phyloP scores from a whole-genome alignment of 2,113 vertebrate genomes.

The Catharus bicknelli region DNA sequence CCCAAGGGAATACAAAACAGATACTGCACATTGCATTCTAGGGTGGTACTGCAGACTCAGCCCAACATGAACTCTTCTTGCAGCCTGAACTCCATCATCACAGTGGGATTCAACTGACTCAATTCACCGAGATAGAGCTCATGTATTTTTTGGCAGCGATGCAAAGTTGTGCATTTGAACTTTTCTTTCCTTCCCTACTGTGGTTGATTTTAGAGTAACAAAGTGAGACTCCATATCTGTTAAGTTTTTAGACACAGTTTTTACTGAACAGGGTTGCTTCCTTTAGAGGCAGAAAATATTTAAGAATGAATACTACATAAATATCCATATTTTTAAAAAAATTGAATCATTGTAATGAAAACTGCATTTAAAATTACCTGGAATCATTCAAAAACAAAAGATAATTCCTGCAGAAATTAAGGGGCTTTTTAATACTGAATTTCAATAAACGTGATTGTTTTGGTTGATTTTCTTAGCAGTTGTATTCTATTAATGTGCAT shows the following conservation, averaged over 20 bases:
- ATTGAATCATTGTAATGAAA: neutral
- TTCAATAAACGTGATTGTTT: neutral
- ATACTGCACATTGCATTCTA: constrained; percentile 58
- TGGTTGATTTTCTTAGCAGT: neutral
- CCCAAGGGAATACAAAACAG: constrained; percentile 57
- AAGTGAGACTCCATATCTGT: constrained; percentile 51
- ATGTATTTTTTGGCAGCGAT: constrained; percentile 75
- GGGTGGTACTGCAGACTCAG: constrained; percentile 62
- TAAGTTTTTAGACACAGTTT: constrained; percentile 47
- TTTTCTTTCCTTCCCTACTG: constrained; percentile 73
- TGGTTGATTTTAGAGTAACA: constrained; percentile 72
- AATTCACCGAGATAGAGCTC: constrained; percentile 61
- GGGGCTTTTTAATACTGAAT: neutral
- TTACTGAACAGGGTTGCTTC: neutral
- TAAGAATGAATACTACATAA: neutral
- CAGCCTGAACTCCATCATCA: constrained; percentile 78
- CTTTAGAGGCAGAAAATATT: constrained; percentile 14
- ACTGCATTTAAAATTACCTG: neutral
- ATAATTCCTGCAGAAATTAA: neutral
- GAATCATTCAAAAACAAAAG: neutral
- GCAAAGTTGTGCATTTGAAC: constrained; percentile 76
- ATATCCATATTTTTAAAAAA: neutral
- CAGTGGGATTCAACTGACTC: constrained; percentile 74
- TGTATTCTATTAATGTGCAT: neutral
- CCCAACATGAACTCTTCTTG: constrained; percentile 68